phyloP scores from a whole-genome alignment of 2,888 invertebrate species.

The Eristalis intricaria region DNA sequence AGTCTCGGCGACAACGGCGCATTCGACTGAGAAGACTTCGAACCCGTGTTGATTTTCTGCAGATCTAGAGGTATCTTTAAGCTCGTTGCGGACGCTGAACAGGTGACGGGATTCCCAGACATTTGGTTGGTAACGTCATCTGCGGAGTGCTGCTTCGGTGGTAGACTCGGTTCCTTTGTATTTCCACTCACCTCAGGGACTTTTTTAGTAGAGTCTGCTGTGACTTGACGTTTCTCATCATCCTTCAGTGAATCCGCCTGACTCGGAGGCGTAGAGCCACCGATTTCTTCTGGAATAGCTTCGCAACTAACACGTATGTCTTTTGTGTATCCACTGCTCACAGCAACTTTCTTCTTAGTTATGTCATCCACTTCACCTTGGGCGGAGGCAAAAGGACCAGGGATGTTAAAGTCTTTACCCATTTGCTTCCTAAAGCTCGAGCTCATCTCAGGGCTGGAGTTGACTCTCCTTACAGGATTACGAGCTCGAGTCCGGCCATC shows the following conservation, averaged over 20 bases:
- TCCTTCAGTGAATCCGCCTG: slow-evolving; percentile 79
- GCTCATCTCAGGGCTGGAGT: slow-evolving; percentile 96
- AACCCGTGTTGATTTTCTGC: slow-evolving; percentile 77
- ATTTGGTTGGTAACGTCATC: slow-evolving; percentile 78
- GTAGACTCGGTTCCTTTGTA: slow-evolving; percentile 73
- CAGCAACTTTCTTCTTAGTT: slow-evolving; percentile 82
- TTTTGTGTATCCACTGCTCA: slow-evolving; percentile 83
- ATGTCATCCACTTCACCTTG: slow-evolving; percentile 75
- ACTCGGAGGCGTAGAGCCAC: slow-evolving; percentile 87
- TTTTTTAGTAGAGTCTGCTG: slow-evolving; percentile 60
- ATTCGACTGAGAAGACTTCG: slow-evolving; percentile 86
- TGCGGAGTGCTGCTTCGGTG: slow-evolving; percentile 80
- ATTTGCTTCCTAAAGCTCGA: slow-evolving; percentile 88
- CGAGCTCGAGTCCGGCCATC: slow-evolving; percentile 83
- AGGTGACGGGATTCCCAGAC: slow-evolving; percentile 75
- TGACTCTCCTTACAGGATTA: slow-evolving; percentile 93
- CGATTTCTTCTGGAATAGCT: slow-evolving; percentile 94
- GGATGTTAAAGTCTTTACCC: slow-evolving; percentile 53
- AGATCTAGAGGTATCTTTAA: slow-evolving; percentile 76
- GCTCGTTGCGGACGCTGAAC: slow-evolving; percentile 77
- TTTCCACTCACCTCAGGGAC: slow-evolving; percentile 3
- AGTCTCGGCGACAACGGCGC: slow-evolving; percentile 83
- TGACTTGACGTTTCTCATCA: slow-evolving; percentile 69
- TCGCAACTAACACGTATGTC: slow-evolving; percentile 93
- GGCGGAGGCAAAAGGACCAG: slow-evolving; percentile 52